Evolutionary conservation across 2,888 invertebrate genomes (phyloP), one percentile per base, ranked within the genome.

Genomic region (Oconnorella tubifera): DNA sequence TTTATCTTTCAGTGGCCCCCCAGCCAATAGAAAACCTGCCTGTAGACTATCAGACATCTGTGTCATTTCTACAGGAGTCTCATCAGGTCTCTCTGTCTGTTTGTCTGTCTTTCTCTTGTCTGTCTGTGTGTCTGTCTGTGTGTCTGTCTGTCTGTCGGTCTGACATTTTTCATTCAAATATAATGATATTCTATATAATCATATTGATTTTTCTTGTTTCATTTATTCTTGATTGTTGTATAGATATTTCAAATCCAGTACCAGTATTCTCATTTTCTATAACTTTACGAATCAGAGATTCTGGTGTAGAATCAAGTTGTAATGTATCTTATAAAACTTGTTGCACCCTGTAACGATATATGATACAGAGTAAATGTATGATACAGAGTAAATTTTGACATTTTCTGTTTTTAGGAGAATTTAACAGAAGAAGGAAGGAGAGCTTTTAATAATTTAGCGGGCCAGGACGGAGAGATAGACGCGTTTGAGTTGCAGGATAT

Each of bases 401-500:
- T n/a, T n/a, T n/a, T n/a, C n/a, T n/a, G n/a, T n/a, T n/a, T n/a
- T n/a, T n/a, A n/a, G n/a, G n/a, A n/a, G n/a, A n/a, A n/a, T n/a
- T n/a, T n/a, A n/a, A n/a, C n/a, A n/a, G 72, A 69, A n/a, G 62
- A 56, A 31, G 70, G 59, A 3, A 27, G 50, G 4, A 58, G 68
- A 32, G 65, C 65, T 2, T 72, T 69, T 68, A 19, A 49, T n/a
- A 63, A 59, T 25, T 33, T 64, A 29, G 72, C 72, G 1, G 72
- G 72, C 33, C 64, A 33, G 2, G 73, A 73, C 33, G 70, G 69
- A 2, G 72, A 73, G 59, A 64, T 73, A 4, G 73, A 73, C 49
- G 72, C 73, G 3, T 73, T 70, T 28, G 73, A 73, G 58, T 63
- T 73, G 32, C 68, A 66, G 58, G 63, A 67, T 53, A 67, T 73